Evolutionary conservation across 2,797 vertebrate species (phyloP), one percentile per base, ranked within the genome.

Genomic region (Tokudaia muenninki): DNA sequence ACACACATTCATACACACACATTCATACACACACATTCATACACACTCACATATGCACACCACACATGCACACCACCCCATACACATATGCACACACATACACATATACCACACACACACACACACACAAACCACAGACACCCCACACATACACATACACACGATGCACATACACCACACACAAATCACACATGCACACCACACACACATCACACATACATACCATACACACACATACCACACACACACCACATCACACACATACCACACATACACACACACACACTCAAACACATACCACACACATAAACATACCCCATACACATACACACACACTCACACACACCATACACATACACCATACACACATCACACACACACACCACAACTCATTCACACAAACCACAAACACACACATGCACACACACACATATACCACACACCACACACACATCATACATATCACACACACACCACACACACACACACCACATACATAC

Each of bases 391-490:
- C 17, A 34, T 8, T 47, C 29, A 79, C 4, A 22, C 1, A 29
- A 41, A 41, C 41, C 26, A 50, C 22, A 77, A 0, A 77, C 7
- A 37, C 34, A 37, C 34, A 79, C 17, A 34, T 8, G 29, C 29
- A 79, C 4, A 22, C 1, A 52, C 0, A 29, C 26, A 50, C 22
- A 77, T 0, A 77, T 7, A 57, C 24, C 0, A 44, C 8, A 50
- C 59, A 61, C 22, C 0, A 79, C 7, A 78, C 5, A 79, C 13
- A 78, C 26, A 50, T 1, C 47, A 78, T 19, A 41, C 70, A 74
- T 10, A 41, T 41, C 41, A 41, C 57, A 21, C 29, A 81, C 10
- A 55, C 9, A 5, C 13, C 12, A 26, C 79, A 24, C 34, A 79
- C 34, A 79, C 29, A 79, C 9, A n/a, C 3, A 52, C 2, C 0